Evolutionary conservation across 2,888 invertebrate genomes (phyloP).

Genomic region (Idaea straminata): DNA sequence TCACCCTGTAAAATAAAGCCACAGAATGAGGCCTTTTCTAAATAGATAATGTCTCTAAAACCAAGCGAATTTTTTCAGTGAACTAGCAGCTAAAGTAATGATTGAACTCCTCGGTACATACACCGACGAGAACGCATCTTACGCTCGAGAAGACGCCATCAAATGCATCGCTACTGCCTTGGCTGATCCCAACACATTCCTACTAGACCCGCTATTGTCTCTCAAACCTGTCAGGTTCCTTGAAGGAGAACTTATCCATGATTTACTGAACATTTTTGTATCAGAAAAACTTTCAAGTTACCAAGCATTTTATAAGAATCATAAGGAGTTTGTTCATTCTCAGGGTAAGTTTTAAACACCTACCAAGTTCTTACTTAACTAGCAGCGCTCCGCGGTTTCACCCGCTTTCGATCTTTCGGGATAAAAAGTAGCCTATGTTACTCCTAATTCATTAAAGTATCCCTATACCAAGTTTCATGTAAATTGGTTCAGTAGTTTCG

Average conservation of each 20-base stretch:
- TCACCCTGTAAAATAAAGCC: no score
- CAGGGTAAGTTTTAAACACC: slow-evolving; percentile 64
- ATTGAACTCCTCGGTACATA: slow-evolving; percentile 97
- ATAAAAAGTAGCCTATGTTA: no score
- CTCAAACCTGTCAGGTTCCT: slow-evolving; percentile 97
- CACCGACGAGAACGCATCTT: slow-evolving; percentile 97
- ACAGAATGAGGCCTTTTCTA: no score
- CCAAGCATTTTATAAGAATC: slow-evolving; percentile 93
- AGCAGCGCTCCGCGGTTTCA: no score
- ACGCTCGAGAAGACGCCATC: slow-evolving; percentile 97
- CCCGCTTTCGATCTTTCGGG: no score
- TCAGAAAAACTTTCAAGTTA: slow-evolving; percentile 96
- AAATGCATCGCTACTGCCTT: slow-evolving; percentile 97
- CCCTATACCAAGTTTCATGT: no score
- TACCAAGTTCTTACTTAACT: no score
- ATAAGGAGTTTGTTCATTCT: slow-evolving; percentile 93
- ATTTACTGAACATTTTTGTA: slow-evolving; percentile 96
- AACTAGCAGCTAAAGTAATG: slow-evolving; percentile 97
- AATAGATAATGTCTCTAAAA: not conserved
- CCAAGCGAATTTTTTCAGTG: slow-evolving; percentile 76
- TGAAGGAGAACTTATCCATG: slow-evolving; percentile 96
- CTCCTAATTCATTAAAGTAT: no score
- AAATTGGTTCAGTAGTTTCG: no score
- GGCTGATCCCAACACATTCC: slow-evolving; percentile 96
- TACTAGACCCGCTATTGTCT: slow-evolving; percentile 95